phyloP scores from a whole-genome alignment of 2,888 invertebrate species.

The Ptilodon capucinus region DNA sequence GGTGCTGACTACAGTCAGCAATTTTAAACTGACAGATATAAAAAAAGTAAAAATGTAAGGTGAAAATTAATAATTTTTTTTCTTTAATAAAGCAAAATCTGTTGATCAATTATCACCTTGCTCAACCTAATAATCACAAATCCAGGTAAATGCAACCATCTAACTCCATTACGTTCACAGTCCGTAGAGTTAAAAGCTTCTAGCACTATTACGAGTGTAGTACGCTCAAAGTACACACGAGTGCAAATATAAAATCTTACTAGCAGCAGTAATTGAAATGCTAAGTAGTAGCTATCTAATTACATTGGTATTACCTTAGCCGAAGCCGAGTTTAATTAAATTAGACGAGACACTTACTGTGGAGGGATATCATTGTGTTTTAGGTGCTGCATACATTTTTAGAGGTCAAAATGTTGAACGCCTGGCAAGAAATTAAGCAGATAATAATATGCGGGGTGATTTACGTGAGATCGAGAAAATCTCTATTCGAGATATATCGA shows the following conservation, averaged over 20 bases:
- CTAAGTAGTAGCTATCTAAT: neutral
- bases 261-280: neutral
- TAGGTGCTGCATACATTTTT: neutral
- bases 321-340: neutral
- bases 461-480: too few relatives aligned
- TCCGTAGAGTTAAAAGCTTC: neutral
- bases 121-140: too few relatives aligned
- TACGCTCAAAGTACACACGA: neutral
- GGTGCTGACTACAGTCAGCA: too few relatives aligned
- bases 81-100: too few relatives aligned
- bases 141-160: neutral
- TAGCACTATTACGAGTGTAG: neutral
- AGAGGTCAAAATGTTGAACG: neutral
- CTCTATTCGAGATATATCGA: too few relatives aligned
- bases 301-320: neutral
- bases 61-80: too few relatives aligned
- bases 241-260: neutral
- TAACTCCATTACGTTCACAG: neutral
- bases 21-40: too few relatives aligned
- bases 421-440: neutral
- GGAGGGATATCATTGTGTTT: too few relatives aligned
- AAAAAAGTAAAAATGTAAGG: too few relatives aligned
- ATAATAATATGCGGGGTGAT: too few relatives aligned
- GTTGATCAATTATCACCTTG: too few relatives aligned
- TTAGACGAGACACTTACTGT: neutral